Evolutionary conservation across 2,113 vertebrate species (phyloP).

Genomic region (Euleptes europaea): DNA sequence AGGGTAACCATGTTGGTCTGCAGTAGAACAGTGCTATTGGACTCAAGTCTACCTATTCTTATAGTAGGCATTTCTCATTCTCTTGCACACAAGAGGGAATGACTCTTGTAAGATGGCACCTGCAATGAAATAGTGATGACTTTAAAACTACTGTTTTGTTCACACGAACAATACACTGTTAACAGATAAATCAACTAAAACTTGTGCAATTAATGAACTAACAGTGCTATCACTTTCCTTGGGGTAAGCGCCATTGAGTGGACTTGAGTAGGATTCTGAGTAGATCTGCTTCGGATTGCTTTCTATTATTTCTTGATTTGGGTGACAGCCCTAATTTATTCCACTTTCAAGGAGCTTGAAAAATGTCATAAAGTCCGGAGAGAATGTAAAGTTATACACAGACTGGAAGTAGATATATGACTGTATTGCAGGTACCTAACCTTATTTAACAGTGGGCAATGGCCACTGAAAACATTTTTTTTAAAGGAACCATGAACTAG

Average conservation of each 20-base stretch:
- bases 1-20: too few relatives aligned
- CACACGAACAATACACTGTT: not conserved
- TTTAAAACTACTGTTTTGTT: not conserved
- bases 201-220: not conserved
- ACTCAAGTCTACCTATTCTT: too few relatives aligned
- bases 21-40: too few relatives aligned
- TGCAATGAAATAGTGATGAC: not conserved
- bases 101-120: not conserved
- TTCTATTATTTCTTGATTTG: too few relatives aligned
- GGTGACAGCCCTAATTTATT: not conserved
- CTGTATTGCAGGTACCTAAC: too few relatives aligned
- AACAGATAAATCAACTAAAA: not conserved
- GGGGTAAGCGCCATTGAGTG: too few relatives aligned
- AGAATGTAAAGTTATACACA: not conserved
- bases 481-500: not conserved
- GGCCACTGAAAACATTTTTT: not conserved
- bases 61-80: not conserved
- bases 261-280: too few relatives aligned
- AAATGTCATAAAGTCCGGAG: not conserved
- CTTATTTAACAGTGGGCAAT: not conserved
- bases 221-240: too few relatives aligned
- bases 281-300: too few relatives aligned
- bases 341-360: not conserved
- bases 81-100: not conserved
- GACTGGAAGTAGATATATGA: too few relatives aligned